Evolutionary conservation across 2,113 vertebrate genomes (phyloP), one percentile per base, ranked within the genome.

Genomic region (Crotophaga sulcirostris): DNA sequence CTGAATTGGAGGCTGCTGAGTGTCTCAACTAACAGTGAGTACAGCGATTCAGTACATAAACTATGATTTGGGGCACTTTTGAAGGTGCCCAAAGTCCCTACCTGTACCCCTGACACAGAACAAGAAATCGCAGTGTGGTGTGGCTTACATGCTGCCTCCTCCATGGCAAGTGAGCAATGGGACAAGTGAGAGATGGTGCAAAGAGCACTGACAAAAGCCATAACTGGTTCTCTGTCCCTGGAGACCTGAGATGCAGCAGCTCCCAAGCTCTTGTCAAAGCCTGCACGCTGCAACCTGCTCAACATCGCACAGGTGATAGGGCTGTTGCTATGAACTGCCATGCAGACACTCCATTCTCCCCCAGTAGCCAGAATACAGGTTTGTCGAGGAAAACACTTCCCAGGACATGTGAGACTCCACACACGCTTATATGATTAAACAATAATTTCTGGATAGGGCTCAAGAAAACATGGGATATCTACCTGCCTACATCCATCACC

Each of bases 281-380:
- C 21, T 38, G 28, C 34, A 21, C 55, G 40, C 17, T 51, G 56
- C 51, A 70, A 26, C 42, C 28, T 51, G 42, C 49, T 52, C 3
- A 1, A 26, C 17, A 8, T 21, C 2, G 0, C 33, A 19, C 23
- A 11, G 13, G 15, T 31, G 17, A 31, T 12, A 20, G 31, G 33
- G 58, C 67, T 67, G 54, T 17, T 73, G 44, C 47, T 78, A 38
- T 1, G 9, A 52, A 45, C 24, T 33, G 7, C 10, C 1, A 0
- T 9, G 13, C 4, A 0, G 56, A 38, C 11, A 7, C 29, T 28
- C 5, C 16, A 16, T 59, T 82, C 69, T 29, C 13, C 14, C 9
- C 44, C n/a, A 29, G 16, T 16, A 66, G 26, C 7, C 19, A 36
- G 34, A 70, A 76, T 18, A 49, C 1, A 31, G 15, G 16, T 55